A percentile compares a stretch with the other conserved stretches of the same genome.
phyloP scores from a whole-genome alignment of 2,888 invertebrate genomes.

The Drosophila lutescens region DNA sequence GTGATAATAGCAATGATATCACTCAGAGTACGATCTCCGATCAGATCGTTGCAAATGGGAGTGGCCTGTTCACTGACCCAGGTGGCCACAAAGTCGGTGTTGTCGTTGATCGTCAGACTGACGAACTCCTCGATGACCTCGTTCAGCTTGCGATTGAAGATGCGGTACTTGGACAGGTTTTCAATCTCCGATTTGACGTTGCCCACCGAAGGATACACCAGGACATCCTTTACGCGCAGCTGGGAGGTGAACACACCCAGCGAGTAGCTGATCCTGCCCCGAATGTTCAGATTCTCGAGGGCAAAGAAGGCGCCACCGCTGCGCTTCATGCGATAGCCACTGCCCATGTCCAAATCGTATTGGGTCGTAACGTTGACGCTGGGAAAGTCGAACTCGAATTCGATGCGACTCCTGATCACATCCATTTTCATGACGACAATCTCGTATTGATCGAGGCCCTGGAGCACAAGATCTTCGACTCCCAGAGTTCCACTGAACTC shows the following conservation, averaged over 20 bases:
- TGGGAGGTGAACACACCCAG: slow-evolving; percentile 52
- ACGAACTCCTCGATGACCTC: slow-evolving; percentile 79
- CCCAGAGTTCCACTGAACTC: slow-evolving; percentile 53
- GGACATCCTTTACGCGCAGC: slow-evolving; percentile 67
- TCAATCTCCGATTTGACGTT: slow-evolving; percentile 75
- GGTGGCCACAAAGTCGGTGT: slow-evolving; percentile 66
- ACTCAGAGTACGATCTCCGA: slow-evolving; percentile 67
- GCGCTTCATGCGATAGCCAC: slow-evolving; percentile 54
- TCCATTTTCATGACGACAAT: slow-evolving; percentile 55
- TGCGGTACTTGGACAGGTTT: slow-evolving; percentile 67
- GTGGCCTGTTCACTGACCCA: slow-evolving; percentile 58
- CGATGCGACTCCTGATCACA: slow-evolving; percentile 57
- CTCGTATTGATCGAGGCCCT: slow-evolving; percentile 76
- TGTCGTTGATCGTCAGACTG: slow-evolving; percentile 75
- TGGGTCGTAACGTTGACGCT: slow-evolving; percentile 63
- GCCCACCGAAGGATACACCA: slow-evolving; percentile 60
- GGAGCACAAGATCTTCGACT: slow-evolving; percentile 57
- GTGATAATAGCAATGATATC: slow-evolving; percentile 69
- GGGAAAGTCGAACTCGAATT: slow-evolving; percentile 62
- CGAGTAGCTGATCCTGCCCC: slow-evolving; percentile 67
- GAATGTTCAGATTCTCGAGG: slow-evolving; percentile 63
- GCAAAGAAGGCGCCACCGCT: slow-evolving; percentile 71
- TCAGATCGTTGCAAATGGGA: slow-evolving; percentile 66
- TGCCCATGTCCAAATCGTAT: slow-evolving; percentile 65
- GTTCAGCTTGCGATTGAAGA: slow-evolving; percentile 77